phyloP scores from a whole-genome alignment of 1,140 invertebrate species.

The Heliothis virescens region DNA sequence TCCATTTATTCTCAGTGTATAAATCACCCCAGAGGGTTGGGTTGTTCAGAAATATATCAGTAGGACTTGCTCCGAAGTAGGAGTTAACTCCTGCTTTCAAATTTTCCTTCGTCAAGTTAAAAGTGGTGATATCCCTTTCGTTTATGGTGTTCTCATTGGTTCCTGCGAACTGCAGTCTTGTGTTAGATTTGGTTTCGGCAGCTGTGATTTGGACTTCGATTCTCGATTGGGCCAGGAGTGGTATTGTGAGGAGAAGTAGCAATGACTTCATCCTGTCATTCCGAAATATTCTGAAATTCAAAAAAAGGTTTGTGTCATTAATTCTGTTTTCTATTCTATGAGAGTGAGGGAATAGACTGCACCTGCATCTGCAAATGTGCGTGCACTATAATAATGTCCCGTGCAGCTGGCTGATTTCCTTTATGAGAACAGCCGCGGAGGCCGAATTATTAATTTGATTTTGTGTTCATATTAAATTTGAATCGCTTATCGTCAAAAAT shows the following conservation, averaged over 20 bases:
- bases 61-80: conserved; percentile 42
- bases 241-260: not conserved
- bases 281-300: not conserved
- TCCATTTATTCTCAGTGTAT: conserved; percentile 52
- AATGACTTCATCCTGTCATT: not conserved
- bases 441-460: too few species aligned
- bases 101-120: conserved; percentile 45
- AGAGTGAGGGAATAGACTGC: too few species aligned
- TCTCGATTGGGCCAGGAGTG: not conserved
- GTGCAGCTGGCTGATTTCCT: too few species aligned
- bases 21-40: conserved; percentile 57
- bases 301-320: not conserved
- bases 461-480: too few species aligned
- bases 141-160: conserved; percentile 42
- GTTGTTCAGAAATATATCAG: conserved; percentile 52
- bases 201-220: conserved; percentile 1
- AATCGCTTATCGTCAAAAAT: too few species aligned
- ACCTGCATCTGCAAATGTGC: too few species aligned
- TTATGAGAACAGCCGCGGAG: too few species aligned
- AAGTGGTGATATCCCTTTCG: conserved; percentile 40
- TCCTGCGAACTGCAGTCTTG: not conserved
- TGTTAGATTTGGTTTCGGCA: not conserved
- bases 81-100: conserved; percentile 34
- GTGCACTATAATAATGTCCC: too few species aligned
- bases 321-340: not conserved